Percentiles rank a stretch among this genome's conserved stretches.
phyloP scores from a whole-genome alignment of 2,113 vertebrate species.

The Mus spicilegus region DNA sequence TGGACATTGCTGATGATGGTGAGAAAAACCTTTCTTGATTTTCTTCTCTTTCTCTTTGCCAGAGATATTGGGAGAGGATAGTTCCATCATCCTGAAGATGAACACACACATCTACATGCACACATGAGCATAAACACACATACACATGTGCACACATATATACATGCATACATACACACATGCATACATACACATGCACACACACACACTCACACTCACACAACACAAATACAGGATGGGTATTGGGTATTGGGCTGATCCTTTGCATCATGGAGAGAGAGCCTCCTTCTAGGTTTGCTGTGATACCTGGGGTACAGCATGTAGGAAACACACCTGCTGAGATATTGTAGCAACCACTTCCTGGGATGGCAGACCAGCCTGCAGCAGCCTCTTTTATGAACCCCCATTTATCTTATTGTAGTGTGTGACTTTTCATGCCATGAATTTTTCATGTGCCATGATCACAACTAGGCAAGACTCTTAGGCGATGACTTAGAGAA shows the following conservation, averaged over 20 bases:
- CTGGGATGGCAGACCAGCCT: background rate
- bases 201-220: too few relatives aligned
- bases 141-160: accelerated
- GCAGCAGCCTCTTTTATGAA: background rate
- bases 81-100: background rate
- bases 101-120: accelerated
- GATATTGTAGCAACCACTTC: background rate
- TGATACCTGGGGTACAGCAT: background rate
- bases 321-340: background rate
- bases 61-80: background rate
- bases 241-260: background rate
- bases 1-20: background rate
- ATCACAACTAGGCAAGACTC: background rate
- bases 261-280: background rate
- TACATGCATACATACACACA: accelerated
- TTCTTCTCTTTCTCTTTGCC: background rate
- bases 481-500: background rate
- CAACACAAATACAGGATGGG: background rate
- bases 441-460: background rate
- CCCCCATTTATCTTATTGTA: background rate
- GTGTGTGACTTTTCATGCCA: background rate
- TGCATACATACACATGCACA: accelerated
- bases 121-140: too few relatives aligned
- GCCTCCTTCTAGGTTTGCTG: background rate
- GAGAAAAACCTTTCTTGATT: background rate